These are phyloP conservation scores for Ptiloglossa arizonensis DNA, from an alignment of 1,140 invertebrate species.

Conservation along the genomic window DNA sequence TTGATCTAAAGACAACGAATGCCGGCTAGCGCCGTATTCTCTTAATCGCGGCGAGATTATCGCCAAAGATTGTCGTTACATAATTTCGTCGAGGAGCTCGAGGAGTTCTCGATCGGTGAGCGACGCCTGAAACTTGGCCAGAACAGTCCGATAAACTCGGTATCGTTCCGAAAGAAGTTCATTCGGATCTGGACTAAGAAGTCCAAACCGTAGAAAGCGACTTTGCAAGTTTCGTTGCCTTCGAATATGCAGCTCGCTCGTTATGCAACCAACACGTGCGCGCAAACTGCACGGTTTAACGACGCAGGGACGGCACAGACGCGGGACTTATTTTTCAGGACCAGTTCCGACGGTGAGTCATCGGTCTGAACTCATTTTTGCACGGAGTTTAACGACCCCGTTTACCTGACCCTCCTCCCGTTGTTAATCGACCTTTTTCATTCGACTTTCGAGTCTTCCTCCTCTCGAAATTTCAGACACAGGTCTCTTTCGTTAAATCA, in stretches of 20 bases:
- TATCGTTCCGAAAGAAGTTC: no score
- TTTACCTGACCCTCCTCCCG: neutral
- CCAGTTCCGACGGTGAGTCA: conserved; percentile 34
- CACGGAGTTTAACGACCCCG: conserved; percentile 36
- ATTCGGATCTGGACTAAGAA: no score
- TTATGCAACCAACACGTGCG: conserved; percentile 29
- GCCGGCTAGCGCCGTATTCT: no score
- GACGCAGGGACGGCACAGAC: conserved; percentile 11
- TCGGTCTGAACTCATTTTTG: conserved; percentile 36
- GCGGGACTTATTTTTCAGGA: conserved; percentile 22
- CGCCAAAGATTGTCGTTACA: no score
- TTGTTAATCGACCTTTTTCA: conserved; percentile 1
- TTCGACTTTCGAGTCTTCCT: conserved; percentile 1
- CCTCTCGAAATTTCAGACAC: no score
- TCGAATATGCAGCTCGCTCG: neutral
- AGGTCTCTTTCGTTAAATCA: no score
- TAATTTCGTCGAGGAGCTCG: no score
- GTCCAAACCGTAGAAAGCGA: neutral
- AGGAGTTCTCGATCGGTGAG: no score
- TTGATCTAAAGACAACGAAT: no score
- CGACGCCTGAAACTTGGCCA: no score
- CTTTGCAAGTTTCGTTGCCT: neutral
- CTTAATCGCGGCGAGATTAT: no score
- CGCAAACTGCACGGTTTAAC: conserved; percentile 25
- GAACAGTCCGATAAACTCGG: neutral